Conservation (phyloP, 2,113 vertebrate species). For the Oreotragus oreotragus region DNA sequence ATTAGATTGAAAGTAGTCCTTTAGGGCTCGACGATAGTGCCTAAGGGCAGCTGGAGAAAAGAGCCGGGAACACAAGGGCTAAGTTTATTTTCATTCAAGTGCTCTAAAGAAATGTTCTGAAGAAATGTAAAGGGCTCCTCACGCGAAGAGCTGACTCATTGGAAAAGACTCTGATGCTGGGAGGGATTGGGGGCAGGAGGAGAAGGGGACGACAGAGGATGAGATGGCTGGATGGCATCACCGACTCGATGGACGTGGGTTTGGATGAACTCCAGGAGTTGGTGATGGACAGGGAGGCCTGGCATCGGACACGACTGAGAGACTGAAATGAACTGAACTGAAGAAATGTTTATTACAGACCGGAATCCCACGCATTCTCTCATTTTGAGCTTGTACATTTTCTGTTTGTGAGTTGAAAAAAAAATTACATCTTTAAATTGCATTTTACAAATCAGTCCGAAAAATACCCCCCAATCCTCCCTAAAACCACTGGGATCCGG, state of each 20-base stretch:
- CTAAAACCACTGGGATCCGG: not conserved
- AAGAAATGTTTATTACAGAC: not conserved
- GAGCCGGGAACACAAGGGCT: not conserved
- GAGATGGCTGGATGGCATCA: not conserved
- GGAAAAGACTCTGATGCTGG: not conserved
- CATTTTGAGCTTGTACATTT: not conserved
- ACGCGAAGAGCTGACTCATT: not conserved
- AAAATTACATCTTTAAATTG: not conserved
- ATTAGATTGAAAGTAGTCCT: not conserved
- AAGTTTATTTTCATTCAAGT: not conserved
- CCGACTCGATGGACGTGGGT: not conserved
- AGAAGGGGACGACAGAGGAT: not conserved
- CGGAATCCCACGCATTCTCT: not conserved
- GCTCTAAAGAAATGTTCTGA: not conserved
- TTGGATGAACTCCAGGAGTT: fast-evolving
- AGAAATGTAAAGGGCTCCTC: no score
- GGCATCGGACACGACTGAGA: not conserved
- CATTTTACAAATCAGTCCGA: not conserved
- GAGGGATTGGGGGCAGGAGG: not conserved
- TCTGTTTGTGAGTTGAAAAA: not conserved
- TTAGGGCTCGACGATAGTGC: not conserved
- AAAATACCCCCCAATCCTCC: not conserved
- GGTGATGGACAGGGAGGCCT: not conserved
- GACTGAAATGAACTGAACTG: not conserved
- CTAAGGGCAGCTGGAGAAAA: not conserved